Base-by-base conservation (phyloP, 2,113 vertebrate species). In the Pitta sordida region DNA sequence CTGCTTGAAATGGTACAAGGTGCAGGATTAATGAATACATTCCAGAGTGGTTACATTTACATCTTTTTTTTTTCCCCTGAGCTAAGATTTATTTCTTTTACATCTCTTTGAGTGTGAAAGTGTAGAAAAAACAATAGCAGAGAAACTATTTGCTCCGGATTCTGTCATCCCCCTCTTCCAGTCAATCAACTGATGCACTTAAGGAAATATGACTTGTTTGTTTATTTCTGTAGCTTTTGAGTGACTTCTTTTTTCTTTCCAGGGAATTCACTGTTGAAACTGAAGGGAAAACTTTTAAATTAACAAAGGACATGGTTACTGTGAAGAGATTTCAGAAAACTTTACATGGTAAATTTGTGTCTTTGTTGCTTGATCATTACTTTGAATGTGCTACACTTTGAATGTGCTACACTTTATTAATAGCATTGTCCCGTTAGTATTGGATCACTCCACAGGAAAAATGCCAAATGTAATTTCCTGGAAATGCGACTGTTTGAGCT, bases 291-390 rank as follows among this genome's bases (percentile, higher is more conserved):
- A 98, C 98, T 20, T 99, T 99, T 96, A 97, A 96, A 76, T 96
- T 99, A 95, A 99, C 98, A 30, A 98, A 99, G 97, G 99, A 99
- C 94, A 99, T 99, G 99, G 99, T 99, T 92, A 97, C 53, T 55
- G 98, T 99, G 97, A 99, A 99, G 97, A 98, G 98, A 71, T 99
- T 99, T 97, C 99, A 99, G 98, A 99, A 99, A 97, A 99, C 99
- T 32, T 96, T 99, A 67, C 98, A 99, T 49, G 99, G 99, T 99
- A 98, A 98, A 94, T 73, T 69, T 69, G 30, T 80, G 12, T 83
- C 53, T 51, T 90, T 93, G 24, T 85, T 93, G 43, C 19, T 68
- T 79, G 37, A 13, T n/a, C 19, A 36, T 60, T 26, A 46, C 44
- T 46, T 19, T 44, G 43, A 44, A 44, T 44, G 43, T 6, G 62